These are phyloP conservation scores for Myiozetetes cayanensis DNA, from an alignment of 2,113 vertebrate species.

Conservation along the genomic window DNA sequence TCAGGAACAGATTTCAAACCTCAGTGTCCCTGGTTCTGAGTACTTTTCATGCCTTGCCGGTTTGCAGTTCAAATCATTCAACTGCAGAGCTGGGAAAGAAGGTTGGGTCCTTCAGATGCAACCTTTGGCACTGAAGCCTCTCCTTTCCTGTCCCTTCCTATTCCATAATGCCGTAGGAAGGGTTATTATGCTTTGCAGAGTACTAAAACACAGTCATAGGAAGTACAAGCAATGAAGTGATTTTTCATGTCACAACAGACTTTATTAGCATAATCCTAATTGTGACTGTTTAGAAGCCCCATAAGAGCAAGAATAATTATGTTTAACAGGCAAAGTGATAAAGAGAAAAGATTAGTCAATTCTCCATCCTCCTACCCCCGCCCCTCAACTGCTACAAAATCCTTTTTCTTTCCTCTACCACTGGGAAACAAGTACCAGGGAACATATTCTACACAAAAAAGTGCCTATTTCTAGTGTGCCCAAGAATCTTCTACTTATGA, in stretches of 20 bases:
- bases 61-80: neutral
- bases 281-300: conserved; percentile 66
- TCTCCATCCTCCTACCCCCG: neutral
- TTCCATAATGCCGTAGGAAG: neutral
- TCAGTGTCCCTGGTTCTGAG: neutral
- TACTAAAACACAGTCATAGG: neutral
- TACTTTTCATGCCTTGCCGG: neutral
- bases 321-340: conserved; percentile 61
- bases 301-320: conserved; percentile 68
- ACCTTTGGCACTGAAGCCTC: neutral
- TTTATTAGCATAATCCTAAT: conserved; percentile 71
- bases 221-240: conserved; percentile 35
- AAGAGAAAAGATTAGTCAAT: conserved; percentile 63
- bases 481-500: neutral
- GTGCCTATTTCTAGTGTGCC: neutral
- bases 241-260: conserved; percentile 32
- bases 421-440: neutral
- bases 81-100: neutral
- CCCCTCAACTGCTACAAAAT: neutral
- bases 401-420: neutral
- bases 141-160: neutral
- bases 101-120: neutral
- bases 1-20: neutral
- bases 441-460: neutral
- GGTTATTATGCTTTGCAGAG: neutral